A percentile compares a stretch with the other conserved stretches of the same genome.
Evolutionary conservation across 2,113 vertebrate genomes (phyloP).

Genomic region (Ictalurus furcatus): DNA sequence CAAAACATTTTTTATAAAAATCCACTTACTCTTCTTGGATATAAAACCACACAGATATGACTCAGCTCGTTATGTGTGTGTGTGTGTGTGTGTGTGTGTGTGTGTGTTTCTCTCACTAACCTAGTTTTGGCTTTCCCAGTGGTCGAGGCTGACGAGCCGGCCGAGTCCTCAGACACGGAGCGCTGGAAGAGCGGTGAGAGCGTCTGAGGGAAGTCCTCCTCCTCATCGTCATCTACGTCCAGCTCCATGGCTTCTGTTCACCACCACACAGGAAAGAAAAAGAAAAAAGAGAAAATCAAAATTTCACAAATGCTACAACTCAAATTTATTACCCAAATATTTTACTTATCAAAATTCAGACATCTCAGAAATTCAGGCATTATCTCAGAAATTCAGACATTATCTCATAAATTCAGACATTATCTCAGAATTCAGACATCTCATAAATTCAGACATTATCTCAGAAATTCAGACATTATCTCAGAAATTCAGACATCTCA

Average conservation of each 20-base stretch:
- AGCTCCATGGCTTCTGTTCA: constrained; percentile 54
- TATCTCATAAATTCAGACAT: not conserved
- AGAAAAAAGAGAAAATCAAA: not conserved
- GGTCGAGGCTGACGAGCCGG: constrained; percentile 77
- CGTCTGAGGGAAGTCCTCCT: constrained; percentile 59
- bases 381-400: not conserved
- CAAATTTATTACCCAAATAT: not conserved
- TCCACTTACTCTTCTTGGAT: not conserved
- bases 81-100: constrained; percentile 14
- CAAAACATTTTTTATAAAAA: not conserved
- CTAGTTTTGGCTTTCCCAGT: constrained; percentile 85
- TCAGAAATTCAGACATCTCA: too few species aligned
- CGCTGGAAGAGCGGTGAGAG: constrained; percentile 77
- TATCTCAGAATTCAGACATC: too few species aligned
- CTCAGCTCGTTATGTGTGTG: not conserved
- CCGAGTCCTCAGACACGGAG: constrained; percentile 81
- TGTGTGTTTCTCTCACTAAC: constrained; percentile 63
- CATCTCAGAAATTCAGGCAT: too few species aligned
- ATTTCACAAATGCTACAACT: not conserved
- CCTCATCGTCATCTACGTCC: constrained; percentile 49
- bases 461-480: too few species aligned
- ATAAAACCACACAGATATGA: constrained; percentile 5
- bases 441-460: too few species aligned
- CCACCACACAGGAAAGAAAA: not conserved
- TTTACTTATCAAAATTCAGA: not conserved